Conservation (phyloP, 2,113 vertebrate genomes). For the Procavia capensis region DNA sequence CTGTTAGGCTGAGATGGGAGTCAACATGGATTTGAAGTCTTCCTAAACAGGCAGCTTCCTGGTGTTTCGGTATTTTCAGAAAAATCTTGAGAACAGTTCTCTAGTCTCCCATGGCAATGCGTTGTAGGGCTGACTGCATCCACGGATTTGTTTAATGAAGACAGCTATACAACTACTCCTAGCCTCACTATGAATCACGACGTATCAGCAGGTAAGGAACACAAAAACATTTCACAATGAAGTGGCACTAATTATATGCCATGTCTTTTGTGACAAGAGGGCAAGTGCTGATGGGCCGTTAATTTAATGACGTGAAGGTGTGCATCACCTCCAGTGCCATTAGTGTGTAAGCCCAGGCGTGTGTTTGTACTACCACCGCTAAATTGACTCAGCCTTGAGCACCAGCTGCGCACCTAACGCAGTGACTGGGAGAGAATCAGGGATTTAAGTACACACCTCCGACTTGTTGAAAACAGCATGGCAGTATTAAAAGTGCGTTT, state of each 20-base stretch:
- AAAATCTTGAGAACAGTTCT: background rate
- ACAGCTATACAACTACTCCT: background rate
- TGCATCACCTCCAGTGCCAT: slow-evolving; percentile 25
- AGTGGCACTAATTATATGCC: background rate
- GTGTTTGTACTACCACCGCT: slow-evolving; percentile 69
- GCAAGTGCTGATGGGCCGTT: background rate
- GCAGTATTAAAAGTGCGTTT: slow-evolving; percentile 83
- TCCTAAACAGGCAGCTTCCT: background rate
- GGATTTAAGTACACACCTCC: slow-evolving; percentile 82
- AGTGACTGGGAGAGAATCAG: slow-evolving; percentile 63
- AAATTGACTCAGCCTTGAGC: slow-evolving; percentile 74
- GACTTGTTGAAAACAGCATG: slow-evolving; percentile 84
- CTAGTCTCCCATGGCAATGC: background rate
- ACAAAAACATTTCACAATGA: slow-evolving; percentile 42
- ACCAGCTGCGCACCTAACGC: slow-evolving; percentile 75
- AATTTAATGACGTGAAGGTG: slow-evolving; percentile 50
- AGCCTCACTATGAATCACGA: background rate
- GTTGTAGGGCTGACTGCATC: background rate
- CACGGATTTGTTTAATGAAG: background rate
- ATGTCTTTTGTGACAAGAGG: background rate
- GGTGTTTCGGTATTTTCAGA: background rate
- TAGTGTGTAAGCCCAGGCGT: slow-evolving; percentile 38
- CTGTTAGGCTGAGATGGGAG: background rate
- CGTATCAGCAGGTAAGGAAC: background rate
- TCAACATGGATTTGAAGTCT: background rate